A percentile compares a stretch with the other conserved stretches of the same genome.
Evolutionary conservation across 2,797 vertebrate species (phyloP).

Genomic region (Allobates femoralis): DNA sequence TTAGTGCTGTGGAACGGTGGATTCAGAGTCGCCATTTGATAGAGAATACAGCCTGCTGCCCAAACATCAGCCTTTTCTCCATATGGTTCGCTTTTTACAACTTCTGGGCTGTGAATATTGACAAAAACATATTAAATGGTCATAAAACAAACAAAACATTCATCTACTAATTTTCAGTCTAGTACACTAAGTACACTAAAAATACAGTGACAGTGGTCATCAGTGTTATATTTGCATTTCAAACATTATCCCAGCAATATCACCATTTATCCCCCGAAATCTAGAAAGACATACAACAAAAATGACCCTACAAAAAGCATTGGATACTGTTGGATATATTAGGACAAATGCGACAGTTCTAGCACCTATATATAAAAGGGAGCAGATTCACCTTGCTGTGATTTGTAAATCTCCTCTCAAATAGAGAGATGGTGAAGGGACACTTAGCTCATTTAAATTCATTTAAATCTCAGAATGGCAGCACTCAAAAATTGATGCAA

Average conservation of each 20-base stretch:
- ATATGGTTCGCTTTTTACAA: slow-evolving; percentile 87
- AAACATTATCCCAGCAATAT: neutral
- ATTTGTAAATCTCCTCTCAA: too few relatives aligned
- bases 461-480: too few relatives aligned
- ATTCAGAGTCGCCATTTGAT: slow-evolving; percentile 87
- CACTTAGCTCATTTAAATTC: too few relatives aligned
- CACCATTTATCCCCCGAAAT: neutral
- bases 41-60: slow-evolving; percentile 89
- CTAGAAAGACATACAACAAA: neutral
- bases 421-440: too few relatives aligned
- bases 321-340: neutral
- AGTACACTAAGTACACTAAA: neutral
- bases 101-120: slow-evolving; percentile 81
- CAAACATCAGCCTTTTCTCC: slow-evolving; percentile 93
- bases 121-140: neutral
- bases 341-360: too few relatives aligned
- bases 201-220: neutral
- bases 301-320: neutral
- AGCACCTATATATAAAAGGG: too few relatives aligned
- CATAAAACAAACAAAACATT: neutral
- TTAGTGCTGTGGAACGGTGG: slow-evolving; percentile 89
- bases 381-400: too few relatives aligned
- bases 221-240: neutral
- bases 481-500: too few relatives aligned
- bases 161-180: too few relatives aligned